phyloP scores from a whole-genome alignment of 2,797 vertebrate species.

The Fringilla coelebs region DNA sequence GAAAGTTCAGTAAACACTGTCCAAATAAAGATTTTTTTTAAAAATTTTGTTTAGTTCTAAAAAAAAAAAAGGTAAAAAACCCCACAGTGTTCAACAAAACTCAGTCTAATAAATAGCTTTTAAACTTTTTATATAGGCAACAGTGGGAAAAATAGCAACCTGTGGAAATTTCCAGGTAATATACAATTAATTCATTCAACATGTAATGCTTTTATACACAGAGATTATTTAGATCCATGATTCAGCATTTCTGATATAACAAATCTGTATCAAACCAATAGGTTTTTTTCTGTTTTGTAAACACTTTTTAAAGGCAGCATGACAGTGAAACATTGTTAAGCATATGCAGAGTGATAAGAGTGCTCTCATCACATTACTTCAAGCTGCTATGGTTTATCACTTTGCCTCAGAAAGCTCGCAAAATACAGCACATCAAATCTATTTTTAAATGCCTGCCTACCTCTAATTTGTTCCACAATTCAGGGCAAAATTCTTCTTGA shows the following conservation, averaged over 20 bases:
- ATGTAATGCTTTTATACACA: not conserved
- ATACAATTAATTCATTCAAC: not conserved
- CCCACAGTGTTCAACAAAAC: not conserved
- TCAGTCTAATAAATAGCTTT: not conserved
- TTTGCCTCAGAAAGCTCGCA: conserved; percentile 30
- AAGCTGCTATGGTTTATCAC: conserved; percentile 14
- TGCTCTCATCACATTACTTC: not conserved
- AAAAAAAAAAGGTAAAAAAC: not conserved
- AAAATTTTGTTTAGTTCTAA: not conserved
- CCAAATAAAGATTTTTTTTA: not conserved
- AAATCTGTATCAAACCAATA: not conserved
- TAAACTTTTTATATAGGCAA: not conserved
- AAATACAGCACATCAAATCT: conserved; percentile 44
- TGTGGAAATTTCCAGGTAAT: not conserved
- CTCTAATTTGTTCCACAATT: conserved; percentile 39
- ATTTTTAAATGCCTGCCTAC: conserved; percentile 36
- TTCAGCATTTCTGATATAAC: not conserved
- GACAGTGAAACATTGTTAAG: not conserved
- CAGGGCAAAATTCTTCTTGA: not conserved
- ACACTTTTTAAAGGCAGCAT: not conserved
- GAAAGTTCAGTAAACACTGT: not conserved
- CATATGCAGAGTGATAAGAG: not conserved
- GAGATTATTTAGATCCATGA: not conserved
- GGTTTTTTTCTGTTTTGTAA: not conserved
- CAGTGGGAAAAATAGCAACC: not conserved